Conservation (phyloP, 2,888 invertebrate species). For the Drosophila barbarae region DNA sequence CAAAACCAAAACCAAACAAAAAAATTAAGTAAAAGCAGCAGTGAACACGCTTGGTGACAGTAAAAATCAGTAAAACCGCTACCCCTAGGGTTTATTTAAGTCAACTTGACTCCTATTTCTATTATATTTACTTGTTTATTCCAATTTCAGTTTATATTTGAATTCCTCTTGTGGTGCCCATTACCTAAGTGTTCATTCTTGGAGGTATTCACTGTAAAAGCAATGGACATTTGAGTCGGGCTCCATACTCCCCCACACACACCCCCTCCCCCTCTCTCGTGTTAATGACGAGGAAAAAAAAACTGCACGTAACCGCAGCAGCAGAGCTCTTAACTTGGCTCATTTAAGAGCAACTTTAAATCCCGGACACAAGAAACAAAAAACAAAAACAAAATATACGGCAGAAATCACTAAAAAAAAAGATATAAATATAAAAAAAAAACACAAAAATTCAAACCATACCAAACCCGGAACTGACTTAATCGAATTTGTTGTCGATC, state of each 20-base stretch:
- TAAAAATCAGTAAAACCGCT: neutral
- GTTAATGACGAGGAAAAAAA: conserved; percentile 38
- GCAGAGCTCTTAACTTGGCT: conserved; percentile 55
- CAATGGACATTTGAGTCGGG: conserved; percentile 1
- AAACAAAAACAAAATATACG: conserved; percentile 22
- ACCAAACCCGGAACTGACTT: conserved; percentile 72
- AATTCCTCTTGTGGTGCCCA: neutral
- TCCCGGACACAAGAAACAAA: conserved; percentile 41
- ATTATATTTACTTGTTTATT: neutral
- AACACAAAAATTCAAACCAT: conserved; percentile 58
- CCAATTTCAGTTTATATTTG: neutral
- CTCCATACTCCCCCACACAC: neutral
- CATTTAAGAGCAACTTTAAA: conserved; percentile 33
- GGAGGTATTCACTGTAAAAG: neutral
- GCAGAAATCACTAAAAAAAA: conserved; percentile 46
- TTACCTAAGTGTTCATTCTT: neutral
- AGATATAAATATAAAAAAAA: conserved; percentile 6
- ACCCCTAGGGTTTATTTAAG: neutral
- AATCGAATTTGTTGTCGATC: conserved; percentile 74
- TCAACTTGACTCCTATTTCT: no score
- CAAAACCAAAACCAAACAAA: conserved; percentile 7
- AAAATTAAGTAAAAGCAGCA: neutral
- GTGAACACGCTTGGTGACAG: conserved; percentile 4
- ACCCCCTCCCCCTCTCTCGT: no score
- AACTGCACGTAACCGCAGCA: conserved; percentile 53